Base-by-base conservation (phyloP, 2,113 vertebrate species). In the Ibidorhyncha struthersii region DNA sequence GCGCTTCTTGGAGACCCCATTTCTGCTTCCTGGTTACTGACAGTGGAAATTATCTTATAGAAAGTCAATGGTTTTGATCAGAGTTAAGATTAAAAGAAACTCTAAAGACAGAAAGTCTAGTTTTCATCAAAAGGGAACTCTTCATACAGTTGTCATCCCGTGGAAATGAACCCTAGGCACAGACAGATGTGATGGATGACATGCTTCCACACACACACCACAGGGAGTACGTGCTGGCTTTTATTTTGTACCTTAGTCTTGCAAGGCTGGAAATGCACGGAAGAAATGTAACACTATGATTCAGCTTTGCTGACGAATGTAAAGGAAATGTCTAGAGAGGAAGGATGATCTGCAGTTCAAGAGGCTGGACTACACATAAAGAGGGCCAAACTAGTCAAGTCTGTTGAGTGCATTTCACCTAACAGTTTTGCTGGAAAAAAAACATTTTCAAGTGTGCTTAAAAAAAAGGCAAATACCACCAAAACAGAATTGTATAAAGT, bases 61-160 rank as follows among this genome's bases (percentile, higher is more conserved):
- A 56, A 69, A 86, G 40, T 65, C 74, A 78, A 76, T 25, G 2
- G 15, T 50, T 91, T 91, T 93, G 17, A 23, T 86, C 70, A 56
- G 52, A 90, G 18, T 36, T 61, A 88, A 88, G 61, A 92, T 79
- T 69, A 65, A 90, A 91, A 95, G 49, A 83, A 95, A 69, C 76
- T 85, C n/a, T 32, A 22, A 25, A 65, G 65, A 49, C 16, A 74
- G 25, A 77, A 86, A 83, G 6, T 23, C 45, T 56, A 45, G 14
- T 73, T 89, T 86, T 56, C 34, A 58, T 81, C 55, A 53, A 41
- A 95, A 65, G 16, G 10, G 40, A 93, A 29, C 9, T 65, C 36
- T 80, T 96, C 45, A 16, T 61, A 56, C 43, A 36, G 67, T 50
- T 76, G 69, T 56, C 78, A 55, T 49, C 45, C 32, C 72, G 22